A percentile compares a stretch with the other conserved stretches of the same genome.
These are phyloP conservation scores for Parauchenoglanis punctatus DNA, from an alignment of 2,797 vertebrate species.

Conservation along the genomic window DNA sequence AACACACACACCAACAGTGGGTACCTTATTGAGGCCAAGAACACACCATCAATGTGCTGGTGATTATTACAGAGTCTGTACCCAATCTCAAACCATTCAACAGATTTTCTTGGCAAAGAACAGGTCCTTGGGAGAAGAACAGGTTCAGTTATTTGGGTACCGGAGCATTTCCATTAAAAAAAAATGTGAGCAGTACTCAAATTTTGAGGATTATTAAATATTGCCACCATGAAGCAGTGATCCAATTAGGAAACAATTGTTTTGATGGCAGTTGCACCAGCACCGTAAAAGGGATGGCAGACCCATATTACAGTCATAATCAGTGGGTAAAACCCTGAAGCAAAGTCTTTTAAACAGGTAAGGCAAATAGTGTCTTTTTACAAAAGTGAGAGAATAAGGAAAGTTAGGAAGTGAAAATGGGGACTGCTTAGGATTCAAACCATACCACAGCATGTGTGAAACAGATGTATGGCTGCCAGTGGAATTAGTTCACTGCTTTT, in stretches of 20 bases:
- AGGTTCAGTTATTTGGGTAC: neutral
- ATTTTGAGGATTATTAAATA: neutral
- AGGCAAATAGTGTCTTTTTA: neutral
- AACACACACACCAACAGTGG: neutral
- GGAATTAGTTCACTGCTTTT: neutral
- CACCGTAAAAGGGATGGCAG: neutral
- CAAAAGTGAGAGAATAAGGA: neutral
- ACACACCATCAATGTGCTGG: neutral
- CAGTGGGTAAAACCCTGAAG: neutral
- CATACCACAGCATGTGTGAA: neutral
- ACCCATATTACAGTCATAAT: neutral
- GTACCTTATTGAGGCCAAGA: neutral
- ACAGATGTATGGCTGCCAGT: conserved; percentile 1
- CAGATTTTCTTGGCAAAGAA: neutral
- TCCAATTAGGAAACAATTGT: neutral
- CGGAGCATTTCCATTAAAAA: neutral
- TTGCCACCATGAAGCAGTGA: neutral
- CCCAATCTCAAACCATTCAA: neutral
- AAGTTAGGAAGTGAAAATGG: neutral
- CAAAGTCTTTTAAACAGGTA: neutral
- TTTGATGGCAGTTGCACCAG: neutral
- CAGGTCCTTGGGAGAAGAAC: neutral
- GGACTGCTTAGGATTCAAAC: neutral
- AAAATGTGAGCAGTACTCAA: neutral
- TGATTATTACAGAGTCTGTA: neutral